Conservation (phyloP, 1,140 invertebrate genomes). For the Prorops nasuta region DNA sequence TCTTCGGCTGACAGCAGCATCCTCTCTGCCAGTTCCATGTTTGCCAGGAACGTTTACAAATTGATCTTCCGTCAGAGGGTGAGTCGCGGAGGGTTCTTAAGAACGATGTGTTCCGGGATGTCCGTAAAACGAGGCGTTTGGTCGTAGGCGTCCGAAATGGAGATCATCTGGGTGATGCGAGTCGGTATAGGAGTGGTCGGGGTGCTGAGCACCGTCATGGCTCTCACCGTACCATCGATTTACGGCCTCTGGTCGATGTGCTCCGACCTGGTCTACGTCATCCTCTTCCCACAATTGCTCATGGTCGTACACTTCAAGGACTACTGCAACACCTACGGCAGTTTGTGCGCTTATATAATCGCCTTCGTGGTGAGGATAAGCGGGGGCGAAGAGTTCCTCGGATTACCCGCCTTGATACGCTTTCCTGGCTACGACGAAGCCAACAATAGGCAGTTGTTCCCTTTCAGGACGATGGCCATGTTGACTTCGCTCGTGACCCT, state of each 20-base stretch:
- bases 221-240: constrained; percentile 93
- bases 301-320: constrained; percentile 95
- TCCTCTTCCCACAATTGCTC: constrained; percentile 95
- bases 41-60: constrained; percentile 96
- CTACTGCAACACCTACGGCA: constrained; percentile 95
- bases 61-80: constrained; percentile 91
- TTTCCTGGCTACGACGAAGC: constrained; percentile 83
- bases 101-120: no score
- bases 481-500: constrained; percentile 76
- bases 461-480: constrained; percentile 91
- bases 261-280: constrained; percentile 96
- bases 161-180: constrained; percentile 98
- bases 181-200: constrained; percentile 91
- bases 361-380: constrained; percentile 83
- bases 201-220: constrained; percentile 90
- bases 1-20: constrained; percentile 97
- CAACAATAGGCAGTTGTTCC: constrained; percentile 74
- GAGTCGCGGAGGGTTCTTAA: no score
- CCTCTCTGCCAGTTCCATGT: constrained; percentile 96
- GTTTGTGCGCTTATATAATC: constrained; percentile 84
- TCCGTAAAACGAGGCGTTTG: no score
- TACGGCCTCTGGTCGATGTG: constrained; percentile 98
- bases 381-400: constrained; percentile 85
- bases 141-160: constrained; percentile 87
- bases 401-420: constrained; percentile 79